Base-by-base conservation (phyloP, 2,888 invertebrate genomes). In the Tigriopus californicus region DNA sequence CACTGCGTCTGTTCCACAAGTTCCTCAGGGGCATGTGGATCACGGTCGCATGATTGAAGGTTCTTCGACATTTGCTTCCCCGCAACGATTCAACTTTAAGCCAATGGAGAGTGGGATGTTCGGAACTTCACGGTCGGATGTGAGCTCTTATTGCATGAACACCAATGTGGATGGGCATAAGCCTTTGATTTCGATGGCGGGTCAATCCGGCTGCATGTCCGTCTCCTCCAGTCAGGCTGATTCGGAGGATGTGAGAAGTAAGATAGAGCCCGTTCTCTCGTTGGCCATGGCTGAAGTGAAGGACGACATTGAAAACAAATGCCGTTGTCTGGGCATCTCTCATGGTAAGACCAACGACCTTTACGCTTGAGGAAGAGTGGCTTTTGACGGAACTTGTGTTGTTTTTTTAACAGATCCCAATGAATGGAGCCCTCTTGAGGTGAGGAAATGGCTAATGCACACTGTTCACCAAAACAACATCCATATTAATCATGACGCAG, bases 381-480 rank as follows among this genome's bases (percentile, higher is more conserved):
- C 4, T 8, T 8, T 33, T 33, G 4, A 33, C n/a, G n/a, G n/a
- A n/a, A n/a, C n/a, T 33, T 33, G 3, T 33, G 8, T 41, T 53
- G 60, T 53, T 57, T 60, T 54, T 53, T 61, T 74, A 74, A 8
- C 74, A 92, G 92, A 92, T 79, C 91, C 92, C 63, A 78, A 80
- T 69, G 79, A 81, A 66, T 94, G 92, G 92, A 83, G 81, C 66
- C 75, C 80, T 15, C 78, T 80, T 61, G 85, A 92, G 70, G 90
- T 89, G 53, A 82, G 84, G 64, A 80, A 85, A 22, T 94, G 92
- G 92, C 78, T 91, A 62, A 79, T 83, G 70, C 89, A 85, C 80
- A 89, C 87, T 66, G 77, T 84, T 42, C 42, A 56, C 1, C 52
- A 52, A 10, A 33, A 52, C 25, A 33, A 22, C 70, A 80, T 83